phyloP scores from a whole-genome alignment of 1,140 invertebrate species.

The Musca domestica region DNA sequence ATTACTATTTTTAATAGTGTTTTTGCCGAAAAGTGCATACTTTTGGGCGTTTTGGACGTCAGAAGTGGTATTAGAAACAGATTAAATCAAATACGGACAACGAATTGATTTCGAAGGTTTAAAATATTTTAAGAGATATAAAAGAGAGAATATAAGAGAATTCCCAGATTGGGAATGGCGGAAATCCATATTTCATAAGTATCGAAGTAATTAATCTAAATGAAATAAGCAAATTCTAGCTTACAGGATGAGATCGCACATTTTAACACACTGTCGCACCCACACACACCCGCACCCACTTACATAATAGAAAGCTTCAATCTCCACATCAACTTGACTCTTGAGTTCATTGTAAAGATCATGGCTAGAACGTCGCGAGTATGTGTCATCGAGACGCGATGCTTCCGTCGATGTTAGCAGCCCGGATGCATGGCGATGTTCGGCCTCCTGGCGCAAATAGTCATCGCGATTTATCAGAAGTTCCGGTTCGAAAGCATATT shows the following conservation, averaged over 20 bases:
- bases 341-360: slow-evolving; percentile 39
- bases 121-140: too few species aligned
- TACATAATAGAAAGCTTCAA: slow-evolving; percentile 53
- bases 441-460: slow-evolving; percentile 43
- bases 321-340: slow-evolving; percentile 50
- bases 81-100: too few species aligned
- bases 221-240: too few species aligned
- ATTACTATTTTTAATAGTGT: too few species aligned
- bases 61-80: too few species aligned
- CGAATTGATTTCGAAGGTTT: too few species aligned
- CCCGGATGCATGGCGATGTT: slow-evolving; percentile 23
- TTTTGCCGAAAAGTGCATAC: too few species aligned
- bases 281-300: slow-evolving; percentile 25
- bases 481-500: slow-evolving; percentile 53
- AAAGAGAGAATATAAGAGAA: too few species aligned
- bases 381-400: slow-evolving; percentile 14
- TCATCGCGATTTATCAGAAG: slow-evolving; percentile 51
- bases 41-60: too few species aligned
- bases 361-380: slow-evolving; percentile 30
- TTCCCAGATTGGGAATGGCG: too few species aligned
- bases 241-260: not conserved
- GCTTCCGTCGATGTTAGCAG: not conserved
- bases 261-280: not conserved
- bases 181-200: too few species aligned
- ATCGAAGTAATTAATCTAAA: too few species aligned